Conservation (phyloP, 2,888 invertebrate species). For the Bombyx huttoni region DNA sequence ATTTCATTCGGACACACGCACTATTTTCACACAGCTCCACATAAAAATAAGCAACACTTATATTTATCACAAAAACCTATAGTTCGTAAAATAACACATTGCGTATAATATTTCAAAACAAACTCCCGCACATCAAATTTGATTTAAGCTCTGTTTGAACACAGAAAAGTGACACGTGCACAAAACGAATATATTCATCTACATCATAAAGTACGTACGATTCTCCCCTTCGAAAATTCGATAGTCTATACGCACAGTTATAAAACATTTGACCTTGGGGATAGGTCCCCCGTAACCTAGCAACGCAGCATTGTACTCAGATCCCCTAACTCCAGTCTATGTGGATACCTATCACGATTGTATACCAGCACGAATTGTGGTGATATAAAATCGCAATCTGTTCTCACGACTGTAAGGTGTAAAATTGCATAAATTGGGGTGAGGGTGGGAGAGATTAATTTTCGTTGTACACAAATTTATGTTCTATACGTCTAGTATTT, state of each 20-base stretch:
- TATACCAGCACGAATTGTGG: slow-evolving; percentile 30
- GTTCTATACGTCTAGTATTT: not conserved
- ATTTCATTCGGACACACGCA: too few species aligned
- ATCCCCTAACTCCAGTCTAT: slow-evolving; percentile 58
- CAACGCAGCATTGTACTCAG: slow-evolving; percentile 52
- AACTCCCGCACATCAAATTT: slow-evolving; percentile 10
- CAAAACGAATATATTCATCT: slow-evolving; percentile 34
- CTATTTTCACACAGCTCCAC: too few species aligned
- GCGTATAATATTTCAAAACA: not conserved
- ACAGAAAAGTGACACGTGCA: slow-evolving; percentile 17
- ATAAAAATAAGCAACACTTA: too few species aligned
- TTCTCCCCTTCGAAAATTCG: slow-evolving; percentile 39
- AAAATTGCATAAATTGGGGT: slow-evolving; percentile 4
- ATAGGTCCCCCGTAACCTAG: slow-evolving; percentile 58
- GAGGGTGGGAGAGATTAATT: slow-evolving; percentile 7
- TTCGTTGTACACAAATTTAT: not conserved
- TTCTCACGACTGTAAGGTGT: not conserved
- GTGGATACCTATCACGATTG: slow-evolving; percentile 58
- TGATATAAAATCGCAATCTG: slow-evolving; percentile 26
- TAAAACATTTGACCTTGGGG: slow-evolving; percentile 64
- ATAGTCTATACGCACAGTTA: slow-evolving; percentile 39
- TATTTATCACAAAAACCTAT: not conserved
- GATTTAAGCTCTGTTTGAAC: slow-evolving; percentile 9
- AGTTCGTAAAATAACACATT: not conserved
- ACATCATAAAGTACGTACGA: slow-evolving; percentile 10